Evolutionary conservation across 2,797 vertebrate genomes (phyloP).

Genomic region (Lateolabrax maculatus): DNA sequence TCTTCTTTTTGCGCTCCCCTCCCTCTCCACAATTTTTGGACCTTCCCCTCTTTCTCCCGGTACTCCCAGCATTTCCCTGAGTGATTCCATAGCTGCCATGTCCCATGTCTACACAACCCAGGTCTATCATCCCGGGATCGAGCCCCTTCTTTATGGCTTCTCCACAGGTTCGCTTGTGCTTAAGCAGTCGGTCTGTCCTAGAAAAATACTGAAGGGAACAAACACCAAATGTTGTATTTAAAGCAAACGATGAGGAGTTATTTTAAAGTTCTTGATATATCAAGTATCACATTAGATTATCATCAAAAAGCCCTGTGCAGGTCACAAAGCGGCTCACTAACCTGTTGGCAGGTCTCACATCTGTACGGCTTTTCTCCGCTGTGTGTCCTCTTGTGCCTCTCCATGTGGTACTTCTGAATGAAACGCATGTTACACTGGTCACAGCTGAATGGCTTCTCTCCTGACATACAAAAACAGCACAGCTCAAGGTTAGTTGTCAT

Average conservation of each 20-base stretch:
- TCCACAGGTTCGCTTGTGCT: conserved; percentile 99
- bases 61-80: conserved; percentile 94
- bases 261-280: not conserved
- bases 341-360: conserved; percentile 99
- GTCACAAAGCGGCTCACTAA: conserved; percentile 44
- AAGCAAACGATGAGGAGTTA: not conserved
- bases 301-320: not conserved
- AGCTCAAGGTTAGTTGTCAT: conserved; percentile 1
- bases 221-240: conserved; percentile 30
- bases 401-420: conserved; percentile 99
- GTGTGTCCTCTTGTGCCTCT: conserved; percentile 98
- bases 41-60: conserved; percentile 91
- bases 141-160: conserved; percentile 94
- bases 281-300: not conserved
- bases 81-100: conserved; percentile 90
- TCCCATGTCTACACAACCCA: conserved; percentile 87
- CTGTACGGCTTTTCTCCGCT: conserved; percentile 99
- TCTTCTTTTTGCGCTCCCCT: conserved; percentile 91
- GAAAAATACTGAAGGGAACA: conserved; percentile 92
- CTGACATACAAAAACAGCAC: conserved; percentile 61
- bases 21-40: conserved; percentile 90
- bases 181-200: conserved; percentile 97
- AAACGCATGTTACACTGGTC: conserved; percentile 99
- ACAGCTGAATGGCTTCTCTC: conserved; percentile 99
- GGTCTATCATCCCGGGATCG: conserved; percentile 90